phyloP scores from a whole-genome alignment of 2,888 invertebrate species.

The Hemistola chrysoprasaria region DNA sequence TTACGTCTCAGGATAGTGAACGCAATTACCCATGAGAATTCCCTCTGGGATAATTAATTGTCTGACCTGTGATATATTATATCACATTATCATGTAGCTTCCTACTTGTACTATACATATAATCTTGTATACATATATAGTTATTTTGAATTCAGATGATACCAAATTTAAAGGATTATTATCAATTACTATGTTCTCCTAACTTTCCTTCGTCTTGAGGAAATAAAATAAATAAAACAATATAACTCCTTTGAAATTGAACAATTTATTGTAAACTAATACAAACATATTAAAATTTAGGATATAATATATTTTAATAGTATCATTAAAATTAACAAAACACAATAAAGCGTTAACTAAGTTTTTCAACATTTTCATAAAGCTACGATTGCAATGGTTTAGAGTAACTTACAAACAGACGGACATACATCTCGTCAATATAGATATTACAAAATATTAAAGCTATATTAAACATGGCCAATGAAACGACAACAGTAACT shows the following conservation, averaged over 20 bases:
- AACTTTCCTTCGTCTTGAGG: too few relatives aligned
- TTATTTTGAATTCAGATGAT: too few relatives aligned
- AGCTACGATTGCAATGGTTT: constrained; percentile 60
- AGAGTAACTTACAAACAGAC: constrained; percentile 54
- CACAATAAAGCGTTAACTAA: constrained; percentile 76
- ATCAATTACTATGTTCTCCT: too few relatives aligned
- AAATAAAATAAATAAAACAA: constrained; percentile 27
- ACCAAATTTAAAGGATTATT: too few relatives aligned
- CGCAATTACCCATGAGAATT: constrained; percentile 19
- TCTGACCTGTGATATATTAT: constrained; percentile 1
- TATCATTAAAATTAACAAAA: constrained; percentile 75
- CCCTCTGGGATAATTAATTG: constrained; percentile 17
- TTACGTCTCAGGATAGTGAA: constrained; percentile 5
- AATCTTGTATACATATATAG: constrained; percentile 1
- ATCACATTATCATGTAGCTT: too few relatives aligned
- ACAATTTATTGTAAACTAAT: constrained; percentile 81
- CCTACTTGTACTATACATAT: too few relatives aligned
- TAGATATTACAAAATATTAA: constrained; percentile 66
- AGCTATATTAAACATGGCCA: constrained; percentile 74
- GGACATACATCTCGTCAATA: constrained; percentile 25
- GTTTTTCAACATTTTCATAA: constrained; percentile 71
- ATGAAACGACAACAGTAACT: constrained; percentile 67
- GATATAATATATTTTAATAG: constrained; percentile 79
- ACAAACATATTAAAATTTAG: constrained; percentile 80
- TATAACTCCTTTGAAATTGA: constrained; percentile 53